Evolutionary conservation across 2,113 vertebrate genomes (phyloP), one percentile per base, ranked within the genome.

Genomic region (Neofelis nebulosa): DNA sequence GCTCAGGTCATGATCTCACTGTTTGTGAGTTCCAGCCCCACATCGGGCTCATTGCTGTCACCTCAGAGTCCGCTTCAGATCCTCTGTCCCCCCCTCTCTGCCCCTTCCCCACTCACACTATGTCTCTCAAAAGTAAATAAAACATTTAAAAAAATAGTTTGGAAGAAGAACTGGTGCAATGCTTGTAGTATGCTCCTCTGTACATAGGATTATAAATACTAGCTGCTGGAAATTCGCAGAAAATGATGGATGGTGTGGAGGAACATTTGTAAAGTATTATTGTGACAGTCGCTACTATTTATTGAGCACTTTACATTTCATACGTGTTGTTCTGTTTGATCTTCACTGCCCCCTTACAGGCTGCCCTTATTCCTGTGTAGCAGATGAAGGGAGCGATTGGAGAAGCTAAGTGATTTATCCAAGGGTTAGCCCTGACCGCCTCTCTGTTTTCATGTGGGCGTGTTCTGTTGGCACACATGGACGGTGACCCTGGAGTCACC

Each of bases 401-500:
- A 79, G 82, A 87, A 66, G 25, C n/a, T 48, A 2, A 76, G 89
- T 78, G 33, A 4, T 63, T 73, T 57, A 23, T 65, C 55, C 0
- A 0, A 48, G 31, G 31, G 33, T 14, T 18, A 3, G 87, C 69
- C 41, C 36, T 61, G 97, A 69, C 90, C 78, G 73, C 63, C 61
- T 78, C 10, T 36, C 71, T 55, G 61, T 83, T 84, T 50, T 36
- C 57, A 1, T 0, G 2, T 74, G n/a, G 66, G 63, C 48, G 23
- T 69, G 76, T 61, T 48, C 1, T 9, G 4, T 55, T 55, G 66
- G 84, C 38, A 55, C 12, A 0, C 0, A 0, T 25, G 33, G n/a
- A 23, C 5, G 0, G 4, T 25, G 55, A 50, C 33, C 41, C 36
- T 19, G 14, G 23, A 4, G 4, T n/a, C 0, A 63, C 61, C 16